Evolutionary conservation across 2,797 vertebrate genomes (phyloP), one percentile per base, ranked within the genome.

Genomic region (Xenopus petersii): DNA sequence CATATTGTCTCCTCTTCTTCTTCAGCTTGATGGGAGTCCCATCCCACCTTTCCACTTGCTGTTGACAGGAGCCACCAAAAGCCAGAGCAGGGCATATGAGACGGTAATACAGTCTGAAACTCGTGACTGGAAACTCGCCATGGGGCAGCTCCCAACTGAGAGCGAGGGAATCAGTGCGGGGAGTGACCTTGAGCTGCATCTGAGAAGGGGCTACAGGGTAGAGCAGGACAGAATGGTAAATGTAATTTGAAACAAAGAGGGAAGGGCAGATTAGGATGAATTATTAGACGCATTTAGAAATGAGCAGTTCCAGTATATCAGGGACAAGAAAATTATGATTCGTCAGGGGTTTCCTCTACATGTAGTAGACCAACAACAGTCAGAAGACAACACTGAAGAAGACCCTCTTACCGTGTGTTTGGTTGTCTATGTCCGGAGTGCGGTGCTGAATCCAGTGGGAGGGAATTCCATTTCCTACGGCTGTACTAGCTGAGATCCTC

Each of bases 121-220:
- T 95, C 16, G 95, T 95, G 83, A 96, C 91, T 88, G 94, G 90
- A 7, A 93, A 93, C 30, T 95, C 94, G 86, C 95, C 95, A 71
- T 94, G 92, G 9, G 96, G 95, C 0, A 95, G 92, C 76, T 97
- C 95, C 97, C 97, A 98, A 0, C 91, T 95, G 79, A 98, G 90
- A 13, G 96, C 90, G 55, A 99, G 92, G 3, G 95, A 95, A 79
- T 91, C 92, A 86, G 91, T 91, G 85, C 89, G 94, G 0, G 95
- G 90, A 86, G 83, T 89, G 64, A 99, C 95, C 83, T 95, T 97
- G 80, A 98, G 81, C 82, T 98, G 95, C 15, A 94, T 88, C 0
- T 96, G 97, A 51, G 96, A 94, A 87, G 95, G 95, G 10, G 95
- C 94, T 85, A 96, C 96, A 98, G 78, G 62, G 81, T 74, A 70